phyloP scores from a whole-genome alignment of 2,888 invertebrate genomes.

The Sinopyrophorus schimmeli region DNA sequence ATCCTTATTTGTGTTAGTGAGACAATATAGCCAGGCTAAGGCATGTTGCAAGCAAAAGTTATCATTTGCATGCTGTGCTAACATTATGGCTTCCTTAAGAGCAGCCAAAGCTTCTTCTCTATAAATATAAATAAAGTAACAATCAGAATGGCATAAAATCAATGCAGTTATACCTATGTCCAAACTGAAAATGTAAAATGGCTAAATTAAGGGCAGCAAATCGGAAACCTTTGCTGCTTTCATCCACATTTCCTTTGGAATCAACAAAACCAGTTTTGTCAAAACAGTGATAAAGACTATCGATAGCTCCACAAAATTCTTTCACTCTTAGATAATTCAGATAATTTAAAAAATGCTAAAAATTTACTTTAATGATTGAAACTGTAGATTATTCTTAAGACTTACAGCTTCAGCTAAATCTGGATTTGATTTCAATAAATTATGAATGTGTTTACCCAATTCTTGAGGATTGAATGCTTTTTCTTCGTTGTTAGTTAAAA shows the following conservation, averaged over 20 bases:
- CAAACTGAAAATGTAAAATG: slow-evolving; percentile 84
- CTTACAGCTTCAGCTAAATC: slow-evolving; percentile 82
- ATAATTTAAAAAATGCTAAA: slow-evolving; percentile 86
- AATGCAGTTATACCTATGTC: slow-evolving; percentile 76
- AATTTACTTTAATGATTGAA: no score
- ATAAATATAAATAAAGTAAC: slow-evolving; percentile 11
- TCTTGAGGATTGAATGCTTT: slow-evolving; percentile 77
- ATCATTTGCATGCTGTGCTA: slow-evolving; percentile 88
- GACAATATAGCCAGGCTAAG: slow-evolving; percentile 77
- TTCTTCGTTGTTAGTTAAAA: slow-evolving; percentile 79
- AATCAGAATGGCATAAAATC: no score
- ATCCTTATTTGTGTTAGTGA: slow-evolving; percentile 61
- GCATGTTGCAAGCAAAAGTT: slow-evolving; percentile 83
- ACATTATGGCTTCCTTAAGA: slow-evolving; percentile 82
- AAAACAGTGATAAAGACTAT: slow-evolving; percentile 81
- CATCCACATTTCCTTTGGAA: slow-evolving; percentile 57
- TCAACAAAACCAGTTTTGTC: slow-evolving; percentile 64
- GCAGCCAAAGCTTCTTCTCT: slow-evolving; percentile 79
- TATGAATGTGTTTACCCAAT: slow-evolving; percentile 73
- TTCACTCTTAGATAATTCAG: slow-evolving; percentile 85
- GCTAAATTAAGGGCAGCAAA: slow-evolving; percentile 92
- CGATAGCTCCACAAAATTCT: slow-evolving; percentile 83
- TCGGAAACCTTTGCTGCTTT: slow-evolving; percentile 69
- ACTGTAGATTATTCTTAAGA: slow-evolving; percentile 39
- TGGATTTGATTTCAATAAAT: slow-evolving; percentile 75